These are phyloP conservation scores for Tragelaphus buxtoni DNA, from an alignment of 2,113 vertebrate genomes.

Conservation along the genomic window DNA sequence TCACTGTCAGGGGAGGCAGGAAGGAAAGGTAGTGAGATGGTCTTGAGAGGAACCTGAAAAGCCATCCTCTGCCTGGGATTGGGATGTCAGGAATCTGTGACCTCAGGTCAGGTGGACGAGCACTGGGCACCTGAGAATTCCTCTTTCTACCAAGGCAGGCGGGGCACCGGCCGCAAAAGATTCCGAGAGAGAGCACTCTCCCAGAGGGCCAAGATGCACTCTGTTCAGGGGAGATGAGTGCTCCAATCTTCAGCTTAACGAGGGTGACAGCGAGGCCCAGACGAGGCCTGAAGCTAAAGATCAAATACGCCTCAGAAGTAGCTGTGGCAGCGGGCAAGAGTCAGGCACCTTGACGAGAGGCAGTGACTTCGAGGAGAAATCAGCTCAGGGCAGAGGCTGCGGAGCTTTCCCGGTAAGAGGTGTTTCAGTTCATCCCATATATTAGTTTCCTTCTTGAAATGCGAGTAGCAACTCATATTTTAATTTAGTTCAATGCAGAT, in stretches of 20 bases:
- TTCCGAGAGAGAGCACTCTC: neutral
- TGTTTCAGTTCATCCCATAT: neutral
- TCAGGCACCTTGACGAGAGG: neutral
- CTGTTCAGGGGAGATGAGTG: neutral
- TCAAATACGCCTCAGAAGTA: neutral
- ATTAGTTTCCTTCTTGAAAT: neutral
- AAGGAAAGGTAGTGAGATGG: neutral
- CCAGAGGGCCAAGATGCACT: neutral
- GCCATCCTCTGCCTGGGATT: no score
- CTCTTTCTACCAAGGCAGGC: neutral
- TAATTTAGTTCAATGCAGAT: neutral
- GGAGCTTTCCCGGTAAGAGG: neutral
- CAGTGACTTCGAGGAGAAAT: neutral
- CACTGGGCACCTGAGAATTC: neutral
- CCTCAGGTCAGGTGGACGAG: neutral
- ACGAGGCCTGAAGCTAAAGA: neutral
- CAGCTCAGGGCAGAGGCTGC: neutral
- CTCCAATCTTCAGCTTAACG: neutral
- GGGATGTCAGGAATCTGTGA: neutral
- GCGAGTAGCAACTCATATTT: neutral
- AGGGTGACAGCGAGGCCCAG: neutral
- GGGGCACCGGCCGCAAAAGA: neutral
- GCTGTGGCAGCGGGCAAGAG: neutral
- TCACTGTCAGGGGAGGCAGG: neutral
- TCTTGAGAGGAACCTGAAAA: neutral